Base-by-base conservation (phyloP, 2,888 invertebrate genomes). In the Lepidocyrtoides sp. region DNA sequence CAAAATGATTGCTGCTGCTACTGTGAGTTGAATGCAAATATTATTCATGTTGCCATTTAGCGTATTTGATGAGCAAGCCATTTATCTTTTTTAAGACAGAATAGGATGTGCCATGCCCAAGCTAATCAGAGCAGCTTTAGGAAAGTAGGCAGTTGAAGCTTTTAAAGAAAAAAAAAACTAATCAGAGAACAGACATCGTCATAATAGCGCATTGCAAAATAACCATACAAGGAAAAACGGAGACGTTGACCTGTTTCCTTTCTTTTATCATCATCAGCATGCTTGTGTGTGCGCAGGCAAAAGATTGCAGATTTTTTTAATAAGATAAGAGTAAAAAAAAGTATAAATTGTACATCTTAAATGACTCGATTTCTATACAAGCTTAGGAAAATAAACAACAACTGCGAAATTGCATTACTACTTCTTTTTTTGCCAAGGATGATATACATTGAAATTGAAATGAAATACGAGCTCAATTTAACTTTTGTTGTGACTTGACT, bases 171-270 rank as follows among this genome's bases (percentile, higher is more conserved):
- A 63, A 63, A 63, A 63, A 29, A 63, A 63, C 75, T 75, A 75
- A 75, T 75, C 48, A 44, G 48, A 44, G 32, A 14, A n/a, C n/a
- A n/a, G n/a, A n/a, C n/a, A n/a, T n/a, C n/a, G n/a, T n/a, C n/a
- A n/a, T n/a, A n/a, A n/a, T n/a, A n/a, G n/a, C n/a, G n/a, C n/a
- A n/a, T n/a, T n/a, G n/a, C 7, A 63, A 3, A 69, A 41, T 4
- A 32, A 2, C 79, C 17, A 54, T 60, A 82, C 23, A 82, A 81
- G 81, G 81, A 41, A 36, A 81, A 81, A 81, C 14, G 66, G 54
- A 82, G 82, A 82, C 82, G 82, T 82, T 82, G 82, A 82, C 82
- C 82, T 82, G 82, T 26, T 44, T 82, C 17, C n/a, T 54, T 36
- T n/a, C 48, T 3, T 20, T 66, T 69, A 41, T 69, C 69, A 41